Conservation (phyloP, 2,797 vertebrate genomes). For the Acanthurus lineatus region DNA sequence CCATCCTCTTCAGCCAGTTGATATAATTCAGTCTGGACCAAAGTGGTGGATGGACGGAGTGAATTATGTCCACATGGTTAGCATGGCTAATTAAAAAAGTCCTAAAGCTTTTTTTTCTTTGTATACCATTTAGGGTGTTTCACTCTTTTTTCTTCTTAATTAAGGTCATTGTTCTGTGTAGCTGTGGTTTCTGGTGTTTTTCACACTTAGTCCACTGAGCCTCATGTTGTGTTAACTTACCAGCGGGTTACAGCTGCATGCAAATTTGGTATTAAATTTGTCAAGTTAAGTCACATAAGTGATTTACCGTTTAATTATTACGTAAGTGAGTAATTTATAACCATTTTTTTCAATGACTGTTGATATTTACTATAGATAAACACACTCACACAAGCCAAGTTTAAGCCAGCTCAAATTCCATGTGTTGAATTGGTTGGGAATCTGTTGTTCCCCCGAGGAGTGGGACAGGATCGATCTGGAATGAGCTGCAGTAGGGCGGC, state of each 20-base stretch:
- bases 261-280: background rate
- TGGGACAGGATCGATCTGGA: constrained; percentile 59
- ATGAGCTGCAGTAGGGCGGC: constrained; percentile 37
- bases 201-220: background rate
- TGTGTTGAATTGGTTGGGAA: constrained; percentile 45
- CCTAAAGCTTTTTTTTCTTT: background rate
- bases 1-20: too few species aligned
- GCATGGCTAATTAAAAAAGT: background rate
- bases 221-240: background rate
- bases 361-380: background rate
- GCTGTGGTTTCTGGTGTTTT: background rate
- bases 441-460: constrained; percentile 31
- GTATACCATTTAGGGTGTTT: background rate
- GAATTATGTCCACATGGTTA: too few species aligned
- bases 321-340: background rate
- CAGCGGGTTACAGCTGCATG: background rate
- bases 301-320: constrained; percentile 3
- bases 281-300: constrained; percentile 4
- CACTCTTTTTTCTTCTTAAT: background rate
- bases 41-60: background rate
- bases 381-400: background rate
- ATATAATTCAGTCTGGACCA: background rate
- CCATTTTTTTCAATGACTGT: background rate
- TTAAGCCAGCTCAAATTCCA: constrained; percentile 43
- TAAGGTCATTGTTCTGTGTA: too few species aligned